Base-by-base conservation (phyloP, 2,888 invertebrate species). In the Mesopsocus fuscifrons region DNA sequence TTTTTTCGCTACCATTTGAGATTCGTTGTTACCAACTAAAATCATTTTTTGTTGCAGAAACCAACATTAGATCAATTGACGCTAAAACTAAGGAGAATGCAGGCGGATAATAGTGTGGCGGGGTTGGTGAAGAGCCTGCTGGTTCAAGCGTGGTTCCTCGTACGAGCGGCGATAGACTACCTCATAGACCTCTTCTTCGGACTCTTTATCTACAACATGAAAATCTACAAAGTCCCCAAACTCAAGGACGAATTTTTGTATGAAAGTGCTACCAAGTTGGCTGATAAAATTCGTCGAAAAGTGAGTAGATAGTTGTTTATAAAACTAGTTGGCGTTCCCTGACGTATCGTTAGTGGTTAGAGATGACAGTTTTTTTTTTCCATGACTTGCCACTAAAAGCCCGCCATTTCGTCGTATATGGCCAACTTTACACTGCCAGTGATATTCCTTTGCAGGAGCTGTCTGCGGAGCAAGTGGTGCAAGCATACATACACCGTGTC, bases 401-500 rank as follows among this genome's bases (percentile, higher is more conserved):
- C n/a, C n/a, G n/a, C n/a, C n/a, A n/a, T n/a, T n/a, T n/a, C n/a
- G n/a, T n/a, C n/a, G n/a, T n/a, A n/a, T n/a, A n/a, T n/a, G n/a
- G n/a, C n/a, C n/a, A n/a, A n/a, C n/a, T n/a, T n/a, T n/a, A n/a
- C n/a, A n/a, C n/a, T n/a, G n/a, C n/a, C n/a, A n/a, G n/a, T n/a
- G n/a, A n/a, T n/a, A n/a, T n/a, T n/a, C n/a, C n/a, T n/a, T 26
- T 26, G 6, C 11, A 26, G 20, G 38, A 38, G 20, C 48, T 84
- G 6, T 73, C 71, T 40, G 72, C 77, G 2, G 74, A 74, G 54
- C 69, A 74, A 47, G 68, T 88, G 15, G 79, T 87, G 0, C 62
- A 63, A 46, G 69, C 74, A 2, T 89, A 75, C 56, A 78, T 85
- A 48, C 72, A 79, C 40, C 69, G 89, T 51, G 84, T 87, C 40